Base-by-base conservation (phyloP, 1,140 invertebrate species). In the Drosophila insularis region DNA sequence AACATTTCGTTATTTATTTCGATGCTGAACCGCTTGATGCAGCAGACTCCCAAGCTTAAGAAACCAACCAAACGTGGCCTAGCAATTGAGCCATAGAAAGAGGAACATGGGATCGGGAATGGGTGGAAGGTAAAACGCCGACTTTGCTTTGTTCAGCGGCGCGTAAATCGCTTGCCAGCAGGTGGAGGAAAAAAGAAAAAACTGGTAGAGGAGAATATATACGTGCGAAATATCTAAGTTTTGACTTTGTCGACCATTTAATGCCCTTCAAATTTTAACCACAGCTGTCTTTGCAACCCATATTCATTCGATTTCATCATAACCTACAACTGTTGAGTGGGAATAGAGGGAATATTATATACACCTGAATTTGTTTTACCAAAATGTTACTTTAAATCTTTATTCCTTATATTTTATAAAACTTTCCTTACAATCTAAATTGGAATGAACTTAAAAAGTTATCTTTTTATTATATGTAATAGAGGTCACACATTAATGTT, bases 131-230 rank as follows among this genome's bases (percentile, higher is more conserved):
- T 21, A 39, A 80, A 87, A 79, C 72, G 75, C 82, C 82, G 84
- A 87, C 82, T 87, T 87, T 87, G 84, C 84, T 87, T 82, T 87
- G 82, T 87, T 79, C 82, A 87, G 40, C 84, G 82, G 76, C 69
- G 68, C 82, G 84, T 87, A 68, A 87, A 87, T 79, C 80, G 62
- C 75, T 56, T 54, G 58, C 68, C 63, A 56, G 61, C 46, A 75
- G 72, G 70, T 64, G 40, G 35, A 46, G 11, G 11, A 17, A 35
- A 11, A 35, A 11, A 35, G 32, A 0, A 2, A 11, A 37, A 13
- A 4, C 13, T 0, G 11, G 3, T 1, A 3, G 11, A 11, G 35
- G 35, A 37, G 10, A 13, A 21, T 21, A 50, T 21, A 21, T 50
- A 50, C 10, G 13, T 21, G 17, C 17, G 10, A 50, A 21, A 19